Base-by-base conservation (phyloP, 2,797 vertebrate species). In the Lerista edwardsae region DNA sequence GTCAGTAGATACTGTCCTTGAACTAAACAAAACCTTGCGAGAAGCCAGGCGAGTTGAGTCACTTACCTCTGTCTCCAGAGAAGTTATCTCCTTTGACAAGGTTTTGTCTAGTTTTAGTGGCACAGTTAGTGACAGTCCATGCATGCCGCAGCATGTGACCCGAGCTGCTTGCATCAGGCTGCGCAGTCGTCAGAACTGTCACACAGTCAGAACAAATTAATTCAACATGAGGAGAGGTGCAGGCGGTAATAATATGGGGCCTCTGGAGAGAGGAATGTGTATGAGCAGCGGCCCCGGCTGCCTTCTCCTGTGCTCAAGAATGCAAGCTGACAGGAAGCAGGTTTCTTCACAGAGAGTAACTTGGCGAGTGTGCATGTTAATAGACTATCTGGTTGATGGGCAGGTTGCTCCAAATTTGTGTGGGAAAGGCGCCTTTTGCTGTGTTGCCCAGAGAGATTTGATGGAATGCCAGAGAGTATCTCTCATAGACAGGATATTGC, bases 141-240 rank as follows among this genome's bases (percentile, higher is more conserved):
- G 93, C 94, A 83, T 82, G 81, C 89, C 87, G 84, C 93, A 94
- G 93, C 88, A 80, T 93, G 94, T 88, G 96, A 96, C 94, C 95
- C 78, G 0, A 34, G 87, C 91, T 94, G 23, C 92, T 90, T 82
- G 91, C 90, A 88, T 93, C 88, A 74, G 39, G 39, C 51, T 41
- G 9, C 91, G 90, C 90, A 83, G 90, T 92, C 84, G 31, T 91
- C 93, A 93, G 93, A 93, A 89, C 94, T 96, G 96, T 97, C 96
- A 96, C 90, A 91, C 82, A 90, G 94, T 96, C 96, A 95, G 93
- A 95, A 96, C 94, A 94, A 96, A 94, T 96, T 96, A 97, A 96
- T 97, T 96, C 95, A 93, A 84, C 1, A 1, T 77, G 77, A 69
- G 90, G 90, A 87, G 89, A 93, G 93, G 93, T 90, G 91, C 36